Conservation (phyloP, 2,113 vertebrate species). For the Thryonomys swinderianus region DNA sequence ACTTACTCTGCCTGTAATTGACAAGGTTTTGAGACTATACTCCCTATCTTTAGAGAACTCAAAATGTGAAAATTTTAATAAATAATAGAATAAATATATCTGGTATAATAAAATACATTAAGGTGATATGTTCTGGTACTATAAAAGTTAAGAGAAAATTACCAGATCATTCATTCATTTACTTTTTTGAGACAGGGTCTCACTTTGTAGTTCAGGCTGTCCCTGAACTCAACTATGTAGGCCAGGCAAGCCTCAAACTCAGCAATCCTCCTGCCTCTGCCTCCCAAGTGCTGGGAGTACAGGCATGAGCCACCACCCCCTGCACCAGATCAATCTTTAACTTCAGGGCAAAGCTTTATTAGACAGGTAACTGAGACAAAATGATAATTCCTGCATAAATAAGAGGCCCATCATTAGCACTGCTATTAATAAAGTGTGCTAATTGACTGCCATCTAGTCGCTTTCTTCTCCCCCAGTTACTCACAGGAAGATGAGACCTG, state of each 20-base stretch:
- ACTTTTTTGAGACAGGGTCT: too few relatives aligned
- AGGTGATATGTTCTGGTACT: not conserved
- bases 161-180: too few relatives aligned
- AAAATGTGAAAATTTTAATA: not conserved
- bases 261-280: too few relatives aligned
- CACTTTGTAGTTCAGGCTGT: too few relatives aligned
- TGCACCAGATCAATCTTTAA: not conserved
- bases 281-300: too few relatives aligned
- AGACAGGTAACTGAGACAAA: not conserved
- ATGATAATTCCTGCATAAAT: not conserved
- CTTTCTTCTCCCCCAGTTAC: not conserved
- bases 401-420: not conserved
- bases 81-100: not conserved
- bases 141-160: not conserved
- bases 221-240: too few relatives aligned
- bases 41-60: not conserved
- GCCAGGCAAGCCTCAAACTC: too few relatives aligned
- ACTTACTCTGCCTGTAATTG: not conserved
- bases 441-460: not conserved
- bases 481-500: not conserved
- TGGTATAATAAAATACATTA: not conserved
- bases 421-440: slow-evolving; percentile 14
- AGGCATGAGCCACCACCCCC: too few relatives aligned
- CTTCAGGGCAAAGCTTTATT: not conserved
- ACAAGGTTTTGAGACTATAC: not conserved